phyloP scores from a whole-genome alignment of 2,888 invertebrate genomes.

The Archips crataeganus region DNA sequence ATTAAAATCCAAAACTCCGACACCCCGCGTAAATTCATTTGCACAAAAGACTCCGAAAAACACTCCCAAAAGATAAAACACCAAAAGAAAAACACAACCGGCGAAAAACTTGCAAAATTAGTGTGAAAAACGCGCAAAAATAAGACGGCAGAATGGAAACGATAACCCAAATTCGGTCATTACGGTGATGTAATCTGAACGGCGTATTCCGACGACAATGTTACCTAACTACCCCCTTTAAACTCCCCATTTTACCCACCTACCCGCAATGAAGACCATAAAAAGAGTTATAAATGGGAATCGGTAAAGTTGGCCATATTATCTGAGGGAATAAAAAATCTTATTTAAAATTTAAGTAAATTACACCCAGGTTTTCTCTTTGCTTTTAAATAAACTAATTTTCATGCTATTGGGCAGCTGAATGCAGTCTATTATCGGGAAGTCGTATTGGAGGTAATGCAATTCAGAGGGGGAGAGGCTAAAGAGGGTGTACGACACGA shows the following conservation, averaged over 20 bases:
- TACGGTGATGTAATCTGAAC: conserved; percentile 29
- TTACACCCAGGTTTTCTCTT: conserved; percentile 46
- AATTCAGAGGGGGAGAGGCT: no score
- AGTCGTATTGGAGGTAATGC: no score
- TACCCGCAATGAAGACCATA: conserved; percentile 46
- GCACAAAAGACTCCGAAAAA: conserved; percentile 22
- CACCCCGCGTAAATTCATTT: background rate
- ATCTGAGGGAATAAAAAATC: conserved; percentile 42
- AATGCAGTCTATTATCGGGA: conserved; percentile 49
- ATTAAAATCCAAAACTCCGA: background rate
- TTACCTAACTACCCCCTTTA: conserved; percentile 32
- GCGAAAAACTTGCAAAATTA: conserved; percentile 23
- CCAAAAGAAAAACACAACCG: conserved; percentile 27
- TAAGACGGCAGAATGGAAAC: conserved; percentile 20
- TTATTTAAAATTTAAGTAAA: conserved; percentile 42
- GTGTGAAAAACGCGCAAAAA: conserved; percentile 16
- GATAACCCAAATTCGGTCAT: conserved; percentile 36
- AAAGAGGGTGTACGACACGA: no score
- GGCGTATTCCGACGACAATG: conserved; percentile 28
- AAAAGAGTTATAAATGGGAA: conserved; percentile 59
- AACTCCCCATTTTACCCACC: conserved; percentile 13
- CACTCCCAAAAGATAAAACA: conserved; percentile 22
- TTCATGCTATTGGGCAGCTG: conserved; percentile 58
- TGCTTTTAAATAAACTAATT: conserved; percentile 66
- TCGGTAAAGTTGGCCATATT: conserved; percentile 47